phyloP scores from a whole-genome alignment of 2,888 invertebrate genomes.

The Melanargia galathea region DNA sequence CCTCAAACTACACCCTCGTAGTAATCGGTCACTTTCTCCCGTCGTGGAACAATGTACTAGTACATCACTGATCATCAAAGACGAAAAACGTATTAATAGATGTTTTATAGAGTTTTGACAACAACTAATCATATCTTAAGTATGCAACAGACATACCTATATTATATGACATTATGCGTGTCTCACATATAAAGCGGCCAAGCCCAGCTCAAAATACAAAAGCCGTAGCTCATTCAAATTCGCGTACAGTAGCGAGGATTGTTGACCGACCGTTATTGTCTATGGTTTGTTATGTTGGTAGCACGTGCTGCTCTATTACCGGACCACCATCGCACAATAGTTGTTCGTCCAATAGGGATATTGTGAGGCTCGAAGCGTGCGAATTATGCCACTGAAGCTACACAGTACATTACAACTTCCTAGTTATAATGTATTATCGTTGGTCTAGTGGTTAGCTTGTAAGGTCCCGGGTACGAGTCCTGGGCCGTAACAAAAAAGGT shows the following conservation, averaged over 20 bases:
- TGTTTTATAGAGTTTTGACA: too few species aligned
- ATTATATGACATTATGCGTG: conserved; percentile 22
- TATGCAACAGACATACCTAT: neutral
- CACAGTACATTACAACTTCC: neutral
- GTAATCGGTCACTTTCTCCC: too few species aligned
- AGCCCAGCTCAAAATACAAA: conserved; percentile 1
- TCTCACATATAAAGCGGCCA: conserved; percentile 23
- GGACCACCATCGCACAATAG: conserved; percentile 8
- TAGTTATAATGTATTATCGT: too few species aligned
- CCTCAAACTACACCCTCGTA: too few species aligned
- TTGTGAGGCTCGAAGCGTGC: conserved; percentile 10
- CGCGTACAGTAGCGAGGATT: conserved; percentile 26
- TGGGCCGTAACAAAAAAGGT: too few species aligned
- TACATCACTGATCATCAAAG: too few species aligned
- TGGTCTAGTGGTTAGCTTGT: too few species aligned
- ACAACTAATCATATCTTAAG: too few species aligned
- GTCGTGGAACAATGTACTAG: too few species aligned
- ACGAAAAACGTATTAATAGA: too few species aligned
- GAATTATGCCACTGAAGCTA: conserved; percentile 8
- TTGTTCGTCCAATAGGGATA: conserved; percentile 1
- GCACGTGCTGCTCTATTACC: conserved; percentile 29
- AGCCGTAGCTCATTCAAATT: conserved; percentile 26
- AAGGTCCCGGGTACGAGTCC: too few species aligned
- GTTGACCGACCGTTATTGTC: conserved; percentile 37
- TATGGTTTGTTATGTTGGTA: conserved; percentile 24